phyloP scores from a whole-genome alignment of 1,140 invertebrate genomes.

The Drosophila willistoni region DNA sequence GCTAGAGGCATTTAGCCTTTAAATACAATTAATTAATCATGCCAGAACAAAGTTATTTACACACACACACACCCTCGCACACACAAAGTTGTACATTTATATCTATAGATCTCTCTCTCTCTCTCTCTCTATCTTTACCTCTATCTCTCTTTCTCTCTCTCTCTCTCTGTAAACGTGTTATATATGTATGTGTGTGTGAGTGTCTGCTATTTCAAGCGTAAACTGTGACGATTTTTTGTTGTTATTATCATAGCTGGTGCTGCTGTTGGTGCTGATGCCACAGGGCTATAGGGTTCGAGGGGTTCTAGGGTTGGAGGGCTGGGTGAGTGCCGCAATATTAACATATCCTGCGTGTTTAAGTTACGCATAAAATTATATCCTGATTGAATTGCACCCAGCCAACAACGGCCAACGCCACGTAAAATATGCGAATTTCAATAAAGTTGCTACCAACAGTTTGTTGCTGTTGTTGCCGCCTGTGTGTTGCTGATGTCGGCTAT shows the following conservation, averaged over 20 bases:
- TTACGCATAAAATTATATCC: slow-evolving; percentile 81
- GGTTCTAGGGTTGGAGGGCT: neutral
- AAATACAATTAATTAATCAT: slow-evolving; percentile 82
- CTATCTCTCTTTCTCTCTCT: neutral
- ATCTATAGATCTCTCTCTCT: slow-evolving; percentile 14
- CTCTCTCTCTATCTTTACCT: too few relatives aligned
- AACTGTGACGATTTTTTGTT: slow-evolving; percentile 56
- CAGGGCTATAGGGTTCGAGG: neutral
- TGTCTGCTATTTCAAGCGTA: slow-evolving; percentile 70
- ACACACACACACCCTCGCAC: slow-evolving; percentile 15
- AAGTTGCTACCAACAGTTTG: slow-evolving; percentile 62
- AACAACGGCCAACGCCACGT: slow-evolving; percentile 44
- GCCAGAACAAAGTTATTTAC: slow-evolving; percentile 60
- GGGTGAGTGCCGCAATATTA: slow-evolving; percentile 61
- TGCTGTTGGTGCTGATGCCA: slow-evolving; percentile 21
- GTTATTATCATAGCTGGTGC: slow-evolving; percentile 14
- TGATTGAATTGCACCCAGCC: slow-evolving; percentile 67
- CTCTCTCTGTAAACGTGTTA: neutral
- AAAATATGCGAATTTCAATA: slow-evolving; percentile 79
- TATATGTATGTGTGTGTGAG: neutral
- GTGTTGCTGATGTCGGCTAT: slow-evolving; percentile 19
- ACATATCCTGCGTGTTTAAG: slow-evolving; percentile 80
- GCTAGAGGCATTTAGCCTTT: slow-evolving; percentile 81
- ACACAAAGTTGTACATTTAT: slow-evolving; percentile 30
- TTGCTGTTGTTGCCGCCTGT: slow-evolving; percentile 12